Conservation (phyloP, 1,140 invertebrate species). For the Drosophila oshimai region DNA sequence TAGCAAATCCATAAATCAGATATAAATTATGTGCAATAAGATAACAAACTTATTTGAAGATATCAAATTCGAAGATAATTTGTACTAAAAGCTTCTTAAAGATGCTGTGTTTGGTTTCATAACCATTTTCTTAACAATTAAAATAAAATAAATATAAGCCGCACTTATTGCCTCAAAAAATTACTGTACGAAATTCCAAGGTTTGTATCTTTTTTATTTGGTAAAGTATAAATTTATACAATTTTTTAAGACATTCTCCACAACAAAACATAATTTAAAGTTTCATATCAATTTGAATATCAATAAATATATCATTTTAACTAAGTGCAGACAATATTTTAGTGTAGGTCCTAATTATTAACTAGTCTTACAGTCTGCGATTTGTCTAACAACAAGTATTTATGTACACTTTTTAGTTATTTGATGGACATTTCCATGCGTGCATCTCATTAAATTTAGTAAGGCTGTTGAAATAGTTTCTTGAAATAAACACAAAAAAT, state of each 20-base stretch:
- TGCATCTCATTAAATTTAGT: conserved; percentile 58
- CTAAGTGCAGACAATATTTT: conserved; percentile 21
- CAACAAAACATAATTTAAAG: conserved; percentile 14
- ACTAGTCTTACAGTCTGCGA: conserved; percentile 46
- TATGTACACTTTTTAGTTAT: conserved; percentile 18
- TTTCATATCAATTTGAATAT: not conserved
- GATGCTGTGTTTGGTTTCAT: no score
- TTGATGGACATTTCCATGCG: conserved; percentile 24
- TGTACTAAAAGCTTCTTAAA: no score
- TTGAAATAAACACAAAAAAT: conserved; percentile 16
- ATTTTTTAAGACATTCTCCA: not conserved
- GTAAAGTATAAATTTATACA: conserved; percentile 14
- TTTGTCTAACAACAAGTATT: conserved; percentile 40
- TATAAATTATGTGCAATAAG: no score
- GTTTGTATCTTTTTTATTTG: conserved; percentile 8
- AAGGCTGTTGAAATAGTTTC: conserved; percentile 59
- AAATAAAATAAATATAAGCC: no score
- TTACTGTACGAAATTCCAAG: not conserved
- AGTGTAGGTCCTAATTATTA: conserved; percentile 10
- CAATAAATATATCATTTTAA: conserved; percentile 18
- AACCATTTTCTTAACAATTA: no score
- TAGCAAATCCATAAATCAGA: no score
- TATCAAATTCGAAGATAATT: no score
- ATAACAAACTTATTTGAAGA: no score
- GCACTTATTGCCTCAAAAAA: not conserved